These are phyloP conservation scores for Diogma glabrata DNA, from an alignment of 2,888 invertebrate species.

Conservation along the genomic window DNA sequence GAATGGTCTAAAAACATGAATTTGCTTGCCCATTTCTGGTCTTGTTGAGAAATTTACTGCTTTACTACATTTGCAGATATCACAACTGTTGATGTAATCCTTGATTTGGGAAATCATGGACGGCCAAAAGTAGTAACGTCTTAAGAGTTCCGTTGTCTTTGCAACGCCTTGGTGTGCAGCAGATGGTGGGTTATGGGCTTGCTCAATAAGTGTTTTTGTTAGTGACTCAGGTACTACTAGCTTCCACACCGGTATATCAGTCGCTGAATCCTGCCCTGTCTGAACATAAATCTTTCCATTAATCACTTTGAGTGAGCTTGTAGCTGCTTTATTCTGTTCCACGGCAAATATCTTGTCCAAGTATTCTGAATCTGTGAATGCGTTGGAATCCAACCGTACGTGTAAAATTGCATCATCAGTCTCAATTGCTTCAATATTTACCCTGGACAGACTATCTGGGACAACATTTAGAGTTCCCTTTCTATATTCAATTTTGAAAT, in stretches of 20 bases:
- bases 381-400: not conserved
- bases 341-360: not conserved
- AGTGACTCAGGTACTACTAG: too few relatives aligned
- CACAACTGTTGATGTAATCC: not conserved
- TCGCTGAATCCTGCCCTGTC: not conserved
- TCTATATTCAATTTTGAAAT: conserved; percentile 9
- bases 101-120: not conserved
- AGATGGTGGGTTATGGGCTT: not conserved
- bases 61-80: not conserved
- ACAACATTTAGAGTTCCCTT: conserved; percentile 10
- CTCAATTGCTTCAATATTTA: not conserved
- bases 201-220: not conserved
- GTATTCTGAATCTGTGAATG: not conserved
- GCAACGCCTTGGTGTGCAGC: not conserved
- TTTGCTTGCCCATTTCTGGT: too few relatives aligned
- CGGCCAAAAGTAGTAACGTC: not conserved
- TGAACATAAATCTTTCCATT: not conserved
- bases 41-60: not conserved
- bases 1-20: too few relatives aligned
- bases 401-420: not conserved
- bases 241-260: not conserved
- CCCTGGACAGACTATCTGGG: conserved; percentile 8
- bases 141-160: not conserved
- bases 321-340: not conserved
- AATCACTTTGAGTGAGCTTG: not conserved